Base-by-base conservation (phyloP, 2,797 vertebrate species). In the Rhinophrynus dorsalis region DNA sequence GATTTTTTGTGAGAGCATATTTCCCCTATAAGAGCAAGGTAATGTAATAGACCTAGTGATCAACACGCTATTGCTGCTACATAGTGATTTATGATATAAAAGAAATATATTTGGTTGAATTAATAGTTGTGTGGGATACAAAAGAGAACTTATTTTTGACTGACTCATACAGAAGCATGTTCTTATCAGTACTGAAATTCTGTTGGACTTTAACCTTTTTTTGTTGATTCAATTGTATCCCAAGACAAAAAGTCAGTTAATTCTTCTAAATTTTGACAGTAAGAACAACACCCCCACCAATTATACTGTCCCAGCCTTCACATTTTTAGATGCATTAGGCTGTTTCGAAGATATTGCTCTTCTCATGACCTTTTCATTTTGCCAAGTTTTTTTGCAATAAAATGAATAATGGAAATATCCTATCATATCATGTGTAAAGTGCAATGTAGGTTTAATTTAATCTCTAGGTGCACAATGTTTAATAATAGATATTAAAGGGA, bases 281-380 rank as follows among this genome's bases (percentile, higher is more conserved):
- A 2, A 47, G 6, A 56, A 48, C 30, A 20, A 44, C 26, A 52
- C 9, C 45, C 45, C 15, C 13, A 38, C 37, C 11, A 9, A 3
- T 23, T 12, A 40, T 50, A 58, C 11, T 20, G 26, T 32, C 6
- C 15, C n/a, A 40, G 32, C 33, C 4, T 9, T 23, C 35, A 15
- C 3, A 29, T 56, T 48, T 48, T 10, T 48, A 11, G 20, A 3
- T n/a, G 13, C 15, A 48, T 37, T 23, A 56, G 33, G 12, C n/a
- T 26, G 55, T n/a, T 24, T 35, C 60, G 27, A 26, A 42, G 30
- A 30, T 56, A 38, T 18, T 6, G 11, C 17, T 56, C 13, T 64
- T 72, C 61, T 40, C 61, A 72, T 44, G 61, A 72, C 68, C 68
- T 72, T 51, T 72, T 48, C 45, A 38, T 57, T 50, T 57, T 50